Base-by-base conservation (phyloP, 2,113 vertebrate genomes). In the Coracopsis vasa region DNA sequence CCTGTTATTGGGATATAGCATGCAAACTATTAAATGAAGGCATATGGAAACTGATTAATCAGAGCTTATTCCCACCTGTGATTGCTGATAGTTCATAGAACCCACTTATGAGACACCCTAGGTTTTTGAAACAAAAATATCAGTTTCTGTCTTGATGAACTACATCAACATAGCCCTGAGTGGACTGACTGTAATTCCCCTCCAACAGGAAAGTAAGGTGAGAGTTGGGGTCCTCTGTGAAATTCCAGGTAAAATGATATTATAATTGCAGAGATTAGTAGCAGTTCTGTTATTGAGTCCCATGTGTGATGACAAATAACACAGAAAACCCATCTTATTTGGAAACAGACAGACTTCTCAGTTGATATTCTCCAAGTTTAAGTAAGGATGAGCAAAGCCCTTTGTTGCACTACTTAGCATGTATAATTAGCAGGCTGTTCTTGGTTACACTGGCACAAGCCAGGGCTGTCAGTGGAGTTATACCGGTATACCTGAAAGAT, bases 321-420 rank as follows among this genome's bases (percentile, higher is more conserved):
- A 35, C 2, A 72, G 48, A 70, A 81, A 71, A 13, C 8, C 24
- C 9, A 3, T 48, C 28, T 31, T 23, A 5, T 78, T 61, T 82
- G 23, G 56, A 67, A 94, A 90, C 14, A 54, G 20, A 20, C 3
- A 41, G 39, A 21, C 6, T 7, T 91, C 90, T 51, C 20, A 44
- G 12, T 25, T 69, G 28, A 4, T 65, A 6, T 67, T 74, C 37
- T 60, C 19, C 56, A 64, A n/a, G 62, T 50, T 86, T 53, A 58
- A 44, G 44, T 39, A 33, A 77, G 48, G 60, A 53, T 0, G 0
- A 60, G 13, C 1, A 1, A 86, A 75, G 58, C 11, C 23, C 85
- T 44, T 51, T 70, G 17, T 73, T 53, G 31, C n/a, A 5, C 16
- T 64, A 9, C 29, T 75, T 45, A 58, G 5, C 35, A 61, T 3